Evolutionary conservation across 2,888 invertebrate species (phyloP), one percentile per base, ranked within the genome.

Genomic region (Archips xylosteana): DNA sequence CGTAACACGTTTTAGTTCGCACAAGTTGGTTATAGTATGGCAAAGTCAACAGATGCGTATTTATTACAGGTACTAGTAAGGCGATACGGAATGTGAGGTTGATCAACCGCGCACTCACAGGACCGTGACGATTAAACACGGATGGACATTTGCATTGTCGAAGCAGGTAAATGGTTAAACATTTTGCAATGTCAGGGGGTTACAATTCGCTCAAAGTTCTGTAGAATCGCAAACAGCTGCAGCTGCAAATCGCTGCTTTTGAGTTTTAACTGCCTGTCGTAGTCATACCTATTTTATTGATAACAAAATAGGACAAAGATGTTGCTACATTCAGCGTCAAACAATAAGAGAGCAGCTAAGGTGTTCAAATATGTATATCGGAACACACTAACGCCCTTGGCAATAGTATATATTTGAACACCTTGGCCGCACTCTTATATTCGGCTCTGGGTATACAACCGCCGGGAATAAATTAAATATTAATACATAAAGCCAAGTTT

Each of bases 51-150:
- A 72, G 61, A 62, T 51, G 60, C 9, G 9, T 54, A 9, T 54
- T 32, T 57, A 57, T 32, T 32, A 57, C 12, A 32, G 23, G 12
- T 3, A 54, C 61, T 23, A 15, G 66, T 61, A 71, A 71, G 32
- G 59, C 61, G 61, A 54, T 62, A 67, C 54, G 61, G 71, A 61
- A 62, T 54, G 67, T 67, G 45, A 67, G 71, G 66, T 72, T 67
- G 66, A 72, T 67, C 66, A 72, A 72, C 71, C 61, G 54, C 51
- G 42, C 47, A 62, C 51, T 72, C 61, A 54, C 61, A 54, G 66
- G 45, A 66, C 66, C 67, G 61, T 45, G 45, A 62, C 66, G 54
- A 66, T 62, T 51, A 15, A 62, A 54, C 71, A 54, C 13, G 61
- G 42, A 66, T 72, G 61, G 67, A 45, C 62, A 47, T 72, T 72